Evolutionary conservation across 2,888 invertebrate genomes (phyloP).

Genomic region (Spilarctia lutea): DNA sequence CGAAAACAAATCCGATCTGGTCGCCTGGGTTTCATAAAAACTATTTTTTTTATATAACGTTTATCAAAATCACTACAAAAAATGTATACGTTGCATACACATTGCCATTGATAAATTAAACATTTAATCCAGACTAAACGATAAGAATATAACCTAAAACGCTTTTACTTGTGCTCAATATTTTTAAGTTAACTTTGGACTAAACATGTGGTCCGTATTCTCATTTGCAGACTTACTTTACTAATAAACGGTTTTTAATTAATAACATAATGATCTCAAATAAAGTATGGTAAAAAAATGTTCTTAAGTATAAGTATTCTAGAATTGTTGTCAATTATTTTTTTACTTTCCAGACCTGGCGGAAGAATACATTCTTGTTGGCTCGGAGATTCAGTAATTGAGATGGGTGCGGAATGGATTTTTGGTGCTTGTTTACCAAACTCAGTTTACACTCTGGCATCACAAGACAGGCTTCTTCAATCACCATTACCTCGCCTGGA

Average conservation of each 20-base stretch:
- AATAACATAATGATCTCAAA: not conserved
- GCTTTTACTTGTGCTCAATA: too few species aligned
- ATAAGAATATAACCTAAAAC: too few species aligned
- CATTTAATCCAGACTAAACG: too few species aligned
- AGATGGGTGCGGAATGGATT: slow-evolving; percentile 92
- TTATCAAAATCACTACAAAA: too few species aligned
- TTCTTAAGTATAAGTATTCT: not conserved
- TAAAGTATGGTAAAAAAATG: not conserved
- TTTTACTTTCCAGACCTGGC: slow-evolving; percentile 86
- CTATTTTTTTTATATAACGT: too few species aligned
- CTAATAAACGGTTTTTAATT: too few species aligned
- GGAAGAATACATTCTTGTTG: slow-evolving; percentile 93
- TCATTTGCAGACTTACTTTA: too few species aligned
- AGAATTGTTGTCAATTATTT: not conserved
- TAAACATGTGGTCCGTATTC: too few species aligned
- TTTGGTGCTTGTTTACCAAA: slow-evolving; percentile 90
- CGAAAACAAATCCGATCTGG: not conserved
- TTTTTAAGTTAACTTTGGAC: too few species aligned
- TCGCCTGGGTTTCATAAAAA: too few species aligned
- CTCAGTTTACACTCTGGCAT: slow-evolving; percentile 90
- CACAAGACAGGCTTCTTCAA: slow-evolving; percentile 89
- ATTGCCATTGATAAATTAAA: too few species aligned
- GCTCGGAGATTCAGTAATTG: slow-evolving; percentile 91
- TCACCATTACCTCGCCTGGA: slow-evolving; percentile 85
- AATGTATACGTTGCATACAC: too few species aligned